phyloP scores from a whole-genome alignment of 1,140 invertebrate species.

The Drosophila melanica region DNA sequence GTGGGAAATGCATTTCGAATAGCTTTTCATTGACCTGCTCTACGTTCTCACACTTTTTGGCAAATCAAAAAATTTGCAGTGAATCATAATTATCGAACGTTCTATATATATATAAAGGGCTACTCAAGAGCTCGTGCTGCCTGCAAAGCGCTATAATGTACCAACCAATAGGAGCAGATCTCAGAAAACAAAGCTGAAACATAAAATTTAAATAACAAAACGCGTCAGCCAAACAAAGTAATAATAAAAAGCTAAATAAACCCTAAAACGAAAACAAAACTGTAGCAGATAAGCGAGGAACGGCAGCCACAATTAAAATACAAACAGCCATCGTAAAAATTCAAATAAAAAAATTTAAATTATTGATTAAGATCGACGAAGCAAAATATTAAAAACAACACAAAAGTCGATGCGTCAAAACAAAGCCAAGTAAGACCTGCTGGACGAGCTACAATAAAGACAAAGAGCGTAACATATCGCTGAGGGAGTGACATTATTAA shows the following conservation, averaged over 20 bases:
- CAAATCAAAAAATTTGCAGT: constrained; percentile 36
- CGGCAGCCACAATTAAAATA: constrained; percentile 61
- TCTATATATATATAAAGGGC: too few species aligned
- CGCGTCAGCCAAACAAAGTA: constrained; percentile 44
- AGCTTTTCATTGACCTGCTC: neutral
- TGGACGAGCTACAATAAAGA: neutral
- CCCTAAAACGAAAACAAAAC: constrained; percentile 45
- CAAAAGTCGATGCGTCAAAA: constrained; percentile 64
- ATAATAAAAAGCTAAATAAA: constrained; percentile 42
- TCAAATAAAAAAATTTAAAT: constrained; percentile 80
- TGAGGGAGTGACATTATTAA: constrained; percentile 74
- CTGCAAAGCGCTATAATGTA: constrained; percentile 41
- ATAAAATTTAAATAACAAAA: constrained; percentile 73
- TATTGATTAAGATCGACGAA: constrained; percentile 79
- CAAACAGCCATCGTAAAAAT: constrained; percentile 70
- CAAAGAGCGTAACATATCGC: constrained; percentile 19
- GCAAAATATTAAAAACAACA: constrained; percentile 70
- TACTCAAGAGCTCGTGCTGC: constrained; percentile 8
- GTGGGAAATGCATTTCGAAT: constrained; percentile 28
- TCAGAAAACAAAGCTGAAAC: constrained; percentile 17
- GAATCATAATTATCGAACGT: too few species aligned
- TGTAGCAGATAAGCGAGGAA: constrained; percentile 25
- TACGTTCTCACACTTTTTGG: constrained; percentile 36
- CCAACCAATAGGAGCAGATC: constrained; percentile 57
- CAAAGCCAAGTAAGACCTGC: constrained; percentile 45